Conservation (phyloP, 2,113 vertebrate genomes). For the Tyrannus savana region DNA sequence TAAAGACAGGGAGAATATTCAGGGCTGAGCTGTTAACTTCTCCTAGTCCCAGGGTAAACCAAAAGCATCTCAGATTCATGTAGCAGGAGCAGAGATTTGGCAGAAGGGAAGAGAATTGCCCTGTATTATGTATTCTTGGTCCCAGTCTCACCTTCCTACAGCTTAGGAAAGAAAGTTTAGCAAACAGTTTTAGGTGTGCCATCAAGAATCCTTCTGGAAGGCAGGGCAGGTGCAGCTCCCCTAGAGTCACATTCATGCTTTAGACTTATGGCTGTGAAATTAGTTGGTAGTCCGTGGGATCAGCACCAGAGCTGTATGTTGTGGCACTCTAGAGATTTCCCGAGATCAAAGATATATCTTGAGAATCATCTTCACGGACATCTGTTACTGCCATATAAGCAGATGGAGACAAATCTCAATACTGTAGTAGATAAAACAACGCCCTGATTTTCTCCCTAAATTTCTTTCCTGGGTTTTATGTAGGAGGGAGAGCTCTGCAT, state of each 20-base stretch:
- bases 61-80: background rate
- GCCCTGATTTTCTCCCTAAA: background rate
- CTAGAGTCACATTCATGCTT: rapidly evolving
- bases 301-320: background rate
- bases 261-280: background rate
- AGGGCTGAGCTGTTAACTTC: background rate
- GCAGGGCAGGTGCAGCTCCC: background rate
- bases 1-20: background rate
- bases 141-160: too few relatives aligned
- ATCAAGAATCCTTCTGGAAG: background rate
- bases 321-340: background rate
- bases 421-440: background rate
- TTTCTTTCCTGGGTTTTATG: background rate
- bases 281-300: background rate
- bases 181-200: background rate
- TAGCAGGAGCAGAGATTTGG: background rate
- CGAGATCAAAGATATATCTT: background rate
- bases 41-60: background rate
- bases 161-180: background rate
- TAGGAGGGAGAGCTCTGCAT: background rate
- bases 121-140: background rate
- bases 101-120: background rate
- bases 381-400: background rate
- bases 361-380: background rate
- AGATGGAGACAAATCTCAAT: background rate